Base-by-base conservation (phyloP, 2,113 vertebrate genomes). In the Silurus glanis region DNA sequence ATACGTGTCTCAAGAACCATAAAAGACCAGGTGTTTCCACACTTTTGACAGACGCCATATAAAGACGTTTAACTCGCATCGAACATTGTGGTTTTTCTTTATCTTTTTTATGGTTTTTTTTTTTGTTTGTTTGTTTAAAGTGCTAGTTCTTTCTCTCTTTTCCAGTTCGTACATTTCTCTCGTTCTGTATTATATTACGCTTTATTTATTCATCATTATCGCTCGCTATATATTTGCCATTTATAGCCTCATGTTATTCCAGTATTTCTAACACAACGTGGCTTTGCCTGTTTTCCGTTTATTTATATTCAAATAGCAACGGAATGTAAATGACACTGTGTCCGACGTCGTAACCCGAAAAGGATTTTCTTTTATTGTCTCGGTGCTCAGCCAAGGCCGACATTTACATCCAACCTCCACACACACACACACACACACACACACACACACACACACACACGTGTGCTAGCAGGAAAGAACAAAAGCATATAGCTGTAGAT, bases 301-400 rank as follows among this genome's bases (percentile, higher is more conserved):
- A 53, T 82, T 53, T 25, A 17, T 67, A 21, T 79, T 17, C 83
- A 78, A 89, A 88, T 51, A 91, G 80, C 64, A 53, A 83, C 62
- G 58, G 87, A 92, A 91, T 93, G 90, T 92, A 90, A 83, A 74
- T 88, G 80, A 89, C 86, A 83, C 90, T 88, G 86, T 92, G 89
- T 78, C 89, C 2, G 37, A 59, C 69, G 47, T 82, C 81, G 14
- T 82, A 86, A 80, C 88, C 76, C 37, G 37, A 37, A 53, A 83
- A 59, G 88, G 23, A 25, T 55, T 79, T 83, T 85, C 67, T 84
- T 83, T 89, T 80, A 37, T 37, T 4, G 53, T 83, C 56, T 13
- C 71, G 86, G 62, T 83, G 64, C 28, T 47, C 67, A 58, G 49
- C 88, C 14, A 9, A 79, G 85, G 88, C 87, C 25, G 28, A 84